Evolutionary conservation across 2,888 invertebrate genomes (phyloP).

Genomic region (Xestia sexstrigata): DNA sequence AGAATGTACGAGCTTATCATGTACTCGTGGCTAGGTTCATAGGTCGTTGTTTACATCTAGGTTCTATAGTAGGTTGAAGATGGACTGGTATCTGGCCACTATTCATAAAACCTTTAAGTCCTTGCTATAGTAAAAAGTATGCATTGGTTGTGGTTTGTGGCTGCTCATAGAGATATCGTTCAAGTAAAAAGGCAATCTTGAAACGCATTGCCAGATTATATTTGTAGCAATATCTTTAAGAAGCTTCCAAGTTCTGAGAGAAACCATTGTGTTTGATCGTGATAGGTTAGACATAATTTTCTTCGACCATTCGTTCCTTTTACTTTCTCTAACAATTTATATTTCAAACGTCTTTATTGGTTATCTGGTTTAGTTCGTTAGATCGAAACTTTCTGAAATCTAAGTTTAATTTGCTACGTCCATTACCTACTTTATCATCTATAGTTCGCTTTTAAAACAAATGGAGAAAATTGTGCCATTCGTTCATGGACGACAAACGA

Average conservation of each 20-base stretch:
- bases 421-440: neutral
- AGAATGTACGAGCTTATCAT: slow-evolving; percentile 36
- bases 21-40: neutral
- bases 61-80: neutral
- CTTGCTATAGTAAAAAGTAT: neutral
- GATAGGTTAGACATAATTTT: slow-evolving; percentile 54
- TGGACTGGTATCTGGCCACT: neutral
- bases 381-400: slow-evolving; percentile 9
- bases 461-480: slow-evolving; percentile 1
- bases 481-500: slow-evolving; percentile 9
- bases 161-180: neutral
- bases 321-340: slow-evolving; percentile 50
- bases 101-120: slow-evolving; percentile 4
- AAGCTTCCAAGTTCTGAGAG: slow-evolving; percentile 19
- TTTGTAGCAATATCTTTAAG: slow-evolving; percentile 29
- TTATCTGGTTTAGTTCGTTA: slow-evolving; percentile 44
- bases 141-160: neutral
- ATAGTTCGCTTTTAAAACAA: slow-evolving; percentile 8
- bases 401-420: slow-evolving; percentile 2
- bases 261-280: slow-evolving; percentile 38
- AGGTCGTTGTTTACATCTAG: neutral
- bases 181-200: neutral
- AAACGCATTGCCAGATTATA: slow-evolving; percentile 1
- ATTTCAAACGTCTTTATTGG: slow-evolving; percentile 26
- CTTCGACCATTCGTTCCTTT: slow-evolving; percentile 26